Conservation (phyloP, 2,888 invertebrate genomes). For the Cinara cedri region DNA sequence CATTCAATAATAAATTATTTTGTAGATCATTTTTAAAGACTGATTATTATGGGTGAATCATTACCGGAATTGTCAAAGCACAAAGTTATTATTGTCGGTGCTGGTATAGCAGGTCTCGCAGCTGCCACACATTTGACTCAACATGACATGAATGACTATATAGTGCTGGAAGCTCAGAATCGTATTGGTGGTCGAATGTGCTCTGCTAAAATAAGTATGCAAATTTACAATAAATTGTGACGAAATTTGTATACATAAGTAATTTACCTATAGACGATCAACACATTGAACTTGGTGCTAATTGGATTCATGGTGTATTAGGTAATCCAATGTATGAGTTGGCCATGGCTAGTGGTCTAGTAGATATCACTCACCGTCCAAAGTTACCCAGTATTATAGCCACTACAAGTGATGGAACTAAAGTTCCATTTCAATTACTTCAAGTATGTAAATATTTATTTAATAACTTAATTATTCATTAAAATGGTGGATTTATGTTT, state of each 20-base stretch:
- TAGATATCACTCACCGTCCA: conserved; percentile 83
- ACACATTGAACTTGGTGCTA: conserved; percentile 83
- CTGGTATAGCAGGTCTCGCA: conserved; percentile 83
- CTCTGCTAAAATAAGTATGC: conserved; percentile 73
- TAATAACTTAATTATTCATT: neutral
- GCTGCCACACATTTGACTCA: conserved; percentile 82
- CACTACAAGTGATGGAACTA: conserved; percentile 85
- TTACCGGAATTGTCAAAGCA: conserved; percentile 60
- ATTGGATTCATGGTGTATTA: conserved; percentile 91
- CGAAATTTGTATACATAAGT: neutral
- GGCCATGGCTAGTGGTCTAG: conserved; percentile 81
- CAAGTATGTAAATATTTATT: conserved; percentile 62
- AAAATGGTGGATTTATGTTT: neutral
- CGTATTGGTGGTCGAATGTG: conserved; percentile 83
- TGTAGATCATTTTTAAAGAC: conserved; percentile 19
- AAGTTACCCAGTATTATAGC: conserved; percentile 90
- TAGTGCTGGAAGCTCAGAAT: conserved; percentile 80
- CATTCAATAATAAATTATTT: neutral
- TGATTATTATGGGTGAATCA: conserved; percentile 44
- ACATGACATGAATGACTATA: conserved; percentile 79
- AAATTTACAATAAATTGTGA: neutral
- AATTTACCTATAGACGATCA: conserved; percentile 62
- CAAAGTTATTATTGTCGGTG: conserved; percentile 82
- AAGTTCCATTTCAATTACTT: conserved; percentile 80
- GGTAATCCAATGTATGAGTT: conserved; percentile 88